A percentile compares a stretch with the other conserved stretches of the same genome.
These are phyloP conservation scores for Chymomyza caudatula DNA, from an alignment of 2,888 invertebrate genomes.

Conservation along the genomic window DNA sequence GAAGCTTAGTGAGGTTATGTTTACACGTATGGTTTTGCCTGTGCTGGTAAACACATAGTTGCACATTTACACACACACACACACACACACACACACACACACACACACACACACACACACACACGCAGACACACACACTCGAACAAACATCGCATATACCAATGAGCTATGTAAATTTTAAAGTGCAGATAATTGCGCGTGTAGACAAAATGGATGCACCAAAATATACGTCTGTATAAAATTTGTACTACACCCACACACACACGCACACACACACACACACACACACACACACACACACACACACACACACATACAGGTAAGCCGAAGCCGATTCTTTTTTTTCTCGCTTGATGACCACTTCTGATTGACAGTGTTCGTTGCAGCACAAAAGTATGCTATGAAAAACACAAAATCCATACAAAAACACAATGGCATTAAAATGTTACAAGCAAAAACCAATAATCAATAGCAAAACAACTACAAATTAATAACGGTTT, in stretches of 20 bases:
- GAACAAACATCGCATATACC: slow-evolving; percentile 21
- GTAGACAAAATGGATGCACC: slow-evolving; percentile 61
- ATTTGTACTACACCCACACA: not conserved
- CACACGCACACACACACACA: not conserved
- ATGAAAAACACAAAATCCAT: not conserved
- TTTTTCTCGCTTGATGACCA: not conserved
- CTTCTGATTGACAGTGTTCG: not conserved
- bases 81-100: not conserved
- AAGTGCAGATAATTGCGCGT: slow-evolving; percentile 67
- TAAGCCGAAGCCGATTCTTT: not conserved
- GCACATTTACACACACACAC: slow-evolving; percentile 12
- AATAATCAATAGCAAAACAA: slow-evolving; percentile 7
- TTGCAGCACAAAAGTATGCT: not conserved
- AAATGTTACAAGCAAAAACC: slow-evolving; percentile 21
- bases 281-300: too few relatives aligned
- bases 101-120: slow-evolving; percentile 10
- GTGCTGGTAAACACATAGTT: slow-evolving; percentile 26
- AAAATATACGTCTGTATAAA: slow-evolving; percentile 38
- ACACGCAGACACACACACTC: slow-evolving; percentile 1
- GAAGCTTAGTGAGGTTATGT: slow-evolving; percentile 46
- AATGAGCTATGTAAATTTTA: slow-evolving; percentile 53
- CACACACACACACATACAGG: not conserved
- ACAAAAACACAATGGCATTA: slow-evolving; percentile 1
- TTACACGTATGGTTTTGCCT: slow-evolving; percentile 41
- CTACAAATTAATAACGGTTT: slow-evolving; percentile 40